Conservation (phyloP, 1,140 invertebrate genomes). For the Pseudomyrmex dendroicus region DNA sequence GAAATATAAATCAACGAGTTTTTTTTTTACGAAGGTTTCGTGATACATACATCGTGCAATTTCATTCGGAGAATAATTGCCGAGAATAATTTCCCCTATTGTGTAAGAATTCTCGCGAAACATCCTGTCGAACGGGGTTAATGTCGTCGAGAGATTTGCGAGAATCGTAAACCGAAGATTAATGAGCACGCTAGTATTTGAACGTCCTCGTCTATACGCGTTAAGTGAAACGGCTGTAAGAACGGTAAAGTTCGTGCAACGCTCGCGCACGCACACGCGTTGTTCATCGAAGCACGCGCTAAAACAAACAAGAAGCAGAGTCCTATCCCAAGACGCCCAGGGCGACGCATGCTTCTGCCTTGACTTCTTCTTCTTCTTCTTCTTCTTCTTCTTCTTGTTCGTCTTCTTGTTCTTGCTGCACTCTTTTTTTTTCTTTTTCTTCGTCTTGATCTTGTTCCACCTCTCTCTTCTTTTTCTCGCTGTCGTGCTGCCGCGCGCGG, state of each 20-base stretch:
- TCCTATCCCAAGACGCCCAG: slow-evolving; percentile 82
- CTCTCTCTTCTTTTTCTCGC: slow-evolving; percentile 11
- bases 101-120: slow-evolving; percentile 8
- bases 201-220: slow-evolving; percentile 18
- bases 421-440: slow-evolving; percentile 62
- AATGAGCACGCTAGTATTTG: slow-evolving; percentile 27
- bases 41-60: neutral
- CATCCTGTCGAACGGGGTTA: slow-evolving; percentile 9
- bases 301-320: slow-evolving; percentile 82
- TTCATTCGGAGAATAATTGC: neutral
- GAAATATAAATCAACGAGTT: slow-evolving; percentile 9
- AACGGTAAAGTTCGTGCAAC: slow-evolving; percentile 1
- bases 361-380: slow-evolving; percentile 72
- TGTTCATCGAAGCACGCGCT: slow-evolving; percentile 67
- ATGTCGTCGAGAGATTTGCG: slow-evolving; percentile 19
- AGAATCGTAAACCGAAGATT: slow-evolving; percentile 48
- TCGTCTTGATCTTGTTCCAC: slow-evolving; percentile 18
- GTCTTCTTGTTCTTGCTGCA: slow-evolving; percentile 74
- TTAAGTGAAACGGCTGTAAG: slow-evolving; percentile 44
- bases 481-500: slow-evolving; percentile 57
- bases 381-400: slow-evolving; percentile 43
- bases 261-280: slow-evolving; percentile 42
- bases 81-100: slow-evolving; percentile 7
- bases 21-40: neutral
- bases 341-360: slow-evolving; percentile 79